Evolutionary conservation across 1,140 invertebrate genomes (phyloP), one percentile per base, ranked within the genome.

Genomic region (Eubasilissa regina): DNA sequence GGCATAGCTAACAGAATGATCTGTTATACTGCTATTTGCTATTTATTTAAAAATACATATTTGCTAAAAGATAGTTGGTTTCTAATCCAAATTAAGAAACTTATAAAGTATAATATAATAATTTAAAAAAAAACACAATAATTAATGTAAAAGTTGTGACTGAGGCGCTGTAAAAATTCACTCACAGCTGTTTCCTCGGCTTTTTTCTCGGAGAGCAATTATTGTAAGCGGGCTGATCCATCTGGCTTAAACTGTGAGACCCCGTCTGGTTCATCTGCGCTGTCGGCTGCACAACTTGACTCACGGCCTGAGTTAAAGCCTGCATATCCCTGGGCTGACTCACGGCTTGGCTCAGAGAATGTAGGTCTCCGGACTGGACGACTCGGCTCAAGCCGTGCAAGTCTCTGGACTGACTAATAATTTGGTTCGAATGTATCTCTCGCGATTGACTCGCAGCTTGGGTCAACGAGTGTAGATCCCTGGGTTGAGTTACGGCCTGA

Each of bases 151-250:
- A 35, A 35, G 6, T 35, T 35, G 1, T 35, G 6, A 35, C 6
- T 35, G 25, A 35, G 25, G 6, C 6, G 6, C 6, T 1, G 6
- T 35, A 35, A 13, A 62, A 64, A 64, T 13, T 68, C 9, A 86
- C 92, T 92, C 76, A 88, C 88, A 87, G 84, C 82, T 95, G 94
- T 85, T 95, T 95, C 77, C 94, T 87, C 0, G 94, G 93, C 86
- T 95, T 94, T 85, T 95, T 95, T 80, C 94, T 87, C 3, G 94
- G 94, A 62, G 86, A 86, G 90, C 91, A 73, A 90, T 89, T 83
- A 21, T 77, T 79, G 21, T 77, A 79, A 13, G 48, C 3, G 0
- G 73, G 51, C 10, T 72, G 73, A 4, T 68, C 75, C 4, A 15
- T 58, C n/a, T 76, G 73, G 35, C 43, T 44, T 44, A 44, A 68